Base-by-base conservation (phyloP, 2,888 invertebrate genomes). In the Cryptophagus acutangulus region DNA sequence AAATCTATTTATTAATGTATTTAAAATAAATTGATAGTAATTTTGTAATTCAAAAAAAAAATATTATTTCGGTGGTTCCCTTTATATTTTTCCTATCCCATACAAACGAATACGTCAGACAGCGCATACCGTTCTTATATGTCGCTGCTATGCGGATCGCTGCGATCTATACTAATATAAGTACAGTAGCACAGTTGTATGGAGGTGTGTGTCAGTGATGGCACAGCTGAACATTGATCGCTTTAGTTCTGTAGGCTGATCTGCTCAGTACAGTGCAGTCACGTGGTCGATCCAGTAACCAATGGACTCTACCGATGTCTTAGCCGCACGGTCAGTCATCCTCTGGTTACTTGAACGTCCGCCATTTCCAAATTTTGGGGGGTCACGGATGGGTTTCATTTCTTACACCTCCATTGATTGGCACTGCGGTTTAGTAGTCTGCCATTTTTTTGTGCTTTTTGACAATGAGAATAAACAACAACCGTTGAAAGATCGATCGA, bases 201-300 rank as follows among this genome's bases (percentile, higher is more conserved):
- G 75, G 75, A 74, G 74, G 74, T 74, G 75, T 74, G 74, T 75
- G 74, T 69, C 74, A 73, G 74, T 75, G 75, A 74, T 74, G 72
- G 74, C 75, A 74, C 74, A 74, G 69, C 75, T 75, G 75, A 75
- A 75, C 75, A 75, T 75, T 71, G 75, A 75, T 75, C 75, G 75
- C 50, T 55, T 52, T 43, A 40, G 13, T 65, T 62, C 57, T 62
- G 64, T 70, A 72, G 71, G 76, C 76, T 72, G 76, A 77, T 76
- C 76, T 77, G 76, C 74, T 76, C 76, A 77, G 76, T 75, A 70
- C 71, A 54, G 75, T 75, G 76, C 74, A 74, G 73, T 76, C 76
- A 77, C 76, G 71, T 48, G 74, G 73, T 75, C 74, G 74, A 72
- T 76, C 72, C 73, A 74, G 73, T 71, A 74, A 74, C 73, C 74